Base-by-base conservation (phyloP, 35 echinoderm and acorn worm species). In the Hemicentrotus pulcherrimus region DNA sequence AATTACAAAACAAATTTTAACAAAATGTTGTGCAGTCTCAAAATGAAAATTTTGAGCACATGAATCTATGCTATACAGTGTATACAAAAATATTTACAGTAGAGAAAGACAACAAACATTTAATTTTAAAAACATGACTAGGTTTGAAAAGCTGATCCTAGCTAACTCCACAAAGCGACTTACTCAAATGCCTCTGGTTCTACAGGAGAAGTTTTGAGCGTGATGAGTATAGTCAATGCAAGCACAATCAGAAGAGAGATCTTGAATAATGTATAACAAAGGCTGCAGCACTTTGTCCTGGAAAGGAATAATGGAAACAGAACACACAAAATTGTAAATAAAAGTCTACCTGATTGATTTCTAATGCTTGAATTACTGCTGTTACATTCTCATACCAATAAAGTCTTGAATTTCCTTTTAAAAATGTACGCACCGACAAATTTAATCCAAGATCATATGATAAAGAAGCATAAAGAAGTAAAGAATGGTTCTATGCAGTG, bases 141-240 rank as follows among this genome's bases (percentile, higher is more conserved):
- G 50, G 14, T 55, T 55, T 41, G 12, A 89, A 89, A 35, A 41
- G 12, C 28, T 41, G 87, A 89, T 2, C 32, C 31, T 33, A 18
- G 6, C 12, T 7, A 7, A 31, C 0, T 15, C 10, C 32, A 35
- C 22, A 47, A 90, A 0, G n/a, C 45, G 32, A 47, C 88, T 90
- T 90, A 90, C 88, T 33, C 32, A 47, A 90, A 90, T 90, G 32
- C 88, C 46, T 90, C 88, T 18, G 88, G 88, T 90, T 90, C 88
- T 47, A 19, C 88, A 18, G 88, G 88, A 16, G 88, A 90, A 18
- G 88, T 32, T 47, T 90, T 90, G 88, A 90, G 88, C 15, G n/a
- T 45, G 46, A 90, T 47, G 16, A 90, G 32, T 45, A 90, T 90
- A 47, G 88, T 90, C 32, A 90, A 24, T 45, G 88, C 88, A 90